Conservation (phyloP, 2,113 vertebrate genomes). For the Calidris pugnax region DNA sequence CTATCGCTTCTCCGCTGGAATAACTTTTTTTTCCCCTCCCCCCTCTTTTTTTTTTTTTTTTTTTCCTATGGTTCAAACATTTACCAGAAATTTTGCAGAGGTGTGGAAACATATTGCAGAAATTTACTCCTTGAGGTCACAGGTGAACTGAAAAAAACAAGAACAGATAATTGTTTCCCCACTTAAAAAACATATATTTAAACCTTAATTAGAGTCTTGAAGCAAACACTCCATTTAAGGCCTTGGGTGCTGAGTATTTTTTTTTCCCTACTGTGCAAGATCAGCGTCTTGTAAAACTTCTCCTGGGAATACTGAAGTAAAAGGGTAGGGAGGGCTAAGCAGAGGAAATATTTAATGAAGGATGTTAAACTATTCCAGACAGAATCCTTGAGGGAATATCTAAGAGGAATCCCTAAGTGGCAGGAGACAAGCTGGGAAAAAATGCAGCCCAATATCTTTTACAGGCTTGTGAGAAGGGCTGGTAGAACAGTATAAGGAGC, state of each 20-base stretch:
- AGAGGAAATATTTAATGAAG: constrained; percentile 11
- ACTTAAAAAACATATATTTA: constrained; percentile 22
- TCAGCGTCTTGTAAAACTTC: background rate
- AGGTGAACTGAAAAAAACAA: background rate
- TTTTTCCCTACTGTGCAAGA: background rate
- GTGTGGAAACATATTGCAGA: background rate
- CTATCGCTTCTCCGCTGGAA: too few species aligned
- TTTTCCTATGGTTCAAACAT: background rate
- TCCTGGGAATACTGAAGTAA: background rate
- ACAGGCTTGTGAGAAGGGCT: background rate
- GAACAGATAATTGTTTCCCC: background rate
- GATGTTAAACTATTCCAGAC: background rate
- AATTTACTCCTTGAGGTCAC: background rate
- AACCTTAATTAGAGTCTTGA: background rate
- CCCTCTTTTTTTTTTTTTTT: background rate
- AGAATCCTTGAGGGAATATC: constrained; percentile 19
- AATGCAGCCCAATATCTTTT: background rate
- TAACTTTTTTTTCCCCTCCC: too few species aligned
- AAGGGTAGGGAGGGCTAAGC: background rate
- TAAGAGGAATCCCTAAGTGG: background rate
- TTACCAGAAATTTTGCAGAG: background rate
- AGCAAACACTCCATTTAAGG: background rate
- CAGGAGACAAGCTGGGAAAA: constrained; percentile 24
- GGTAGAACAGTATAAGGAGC: background rate
- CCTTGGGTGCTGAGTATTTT: background rate